Evolutionary conservation across 2,797 vertebrate species (phyloP).

Genomic region (Gallinago nigripennis): DNA sequence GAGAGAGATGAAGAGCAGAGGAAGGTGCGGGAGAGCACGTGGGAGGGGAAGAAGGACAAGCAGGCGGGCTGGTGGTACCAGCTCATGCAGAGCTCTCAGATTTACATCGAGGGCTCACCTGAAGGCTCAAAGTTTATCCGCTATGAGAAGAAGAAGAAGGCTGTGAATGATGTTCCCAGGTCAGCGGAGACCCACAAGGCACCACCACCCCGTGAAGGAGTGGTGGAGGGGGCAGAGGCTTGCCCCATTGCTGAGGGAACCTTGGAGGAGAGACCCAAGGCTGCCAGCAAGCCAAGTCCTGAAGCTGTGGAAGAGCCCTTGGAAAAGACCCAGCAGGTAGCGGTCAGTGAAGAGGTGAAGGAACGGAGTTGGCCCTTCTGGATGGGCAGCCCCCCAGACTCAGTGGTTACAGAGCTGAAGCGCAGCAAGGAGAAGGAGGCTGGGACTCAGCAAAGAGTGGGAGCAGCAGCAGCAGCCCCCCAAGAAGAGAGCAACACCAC

Average conservation of each 20-base stretch:
- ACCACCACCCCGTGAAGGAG: slow-evolving; percentile 88
- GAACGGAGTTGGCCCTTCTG: slow-evolving; percentile 83
- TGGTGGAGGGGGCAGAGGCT: slow-evolving; percentile 93
- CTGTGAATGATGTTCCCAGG: slow-evolving; percentile 34
- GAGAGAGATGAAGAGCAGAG: slow-evolving; percentile 54
- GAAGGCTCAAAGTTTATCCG: slow-evolving; percentile 86
- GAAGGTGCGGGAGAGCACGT: slow-evolving; percentile 11
- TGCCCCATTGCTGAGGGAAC: slow-evolving; percentile 73
- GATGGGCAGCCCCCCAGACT: slow-evolving; percentile 97
- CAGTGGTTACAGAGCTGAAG: slow-evolving; percentile 84
- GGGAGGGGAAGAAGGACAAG: slow-evolving; percentile 79
- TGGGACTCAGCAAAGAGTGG: not conserved
- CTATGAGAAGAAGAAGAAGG: slow-evolving; percentile 82
- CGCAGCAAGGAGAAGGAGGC: slow-evolving; percentile 80
- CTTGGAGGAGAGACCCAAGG: slow-evolving; percentile 14
- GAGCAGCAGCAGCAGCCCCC: not conserved
- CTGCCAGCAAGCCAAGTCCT: not conserved
- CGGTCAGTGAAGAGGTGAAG: slow-evolving; percentile 23
- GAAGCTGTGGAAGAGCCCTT: not conserved
- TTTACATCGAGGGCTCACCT: slow-evolving; percentile 90
- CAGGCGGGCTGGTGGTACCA: slow-evolving; percentile 98
- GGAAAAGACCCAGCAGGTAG: slow-evolving; percentile 49
- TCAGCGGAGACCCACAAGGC: slow-evolving; percentile 59
- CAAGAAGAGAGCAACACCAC: slow-evolving; percentile 45
- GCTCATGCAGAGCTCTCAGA: slow-evolving; percentile 98